A percentile compares a stretch with the other conserved stretches of the same genome.
phyloP scores from a whole-genome alignment of 2,888 invertebrate species.

The Brachylomia viminalis region DNA sequence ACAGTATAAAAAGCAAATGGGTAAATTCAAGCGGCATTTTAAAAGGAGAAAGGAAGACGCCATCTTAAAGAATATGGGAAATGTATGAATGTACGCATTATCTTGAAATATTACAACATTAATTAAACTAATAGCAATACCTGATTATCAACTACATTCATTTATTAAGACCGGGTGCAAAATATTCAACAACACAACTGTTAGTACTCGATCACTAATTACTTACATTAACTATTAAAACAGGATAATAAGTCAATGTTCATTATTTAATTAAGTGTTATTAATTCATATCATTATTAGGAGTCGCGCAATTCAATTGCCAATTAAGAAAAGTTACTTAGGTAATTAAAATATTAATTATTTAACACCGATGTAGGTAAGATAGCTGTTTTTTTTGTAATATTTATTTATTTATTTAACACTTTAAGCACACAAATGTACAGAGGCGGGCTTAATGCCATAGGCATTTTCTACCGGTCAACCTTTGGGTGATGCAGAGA shows the following conservation, averaged over 20 bases:
- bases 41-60: background rate
- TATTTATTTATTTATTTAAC: too few species aligned
- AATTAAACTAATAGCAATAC: background rate
- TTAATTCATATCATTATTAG: conserved; percentile 13
- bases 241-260: conserved; percentile 23
- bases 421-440: too few species aligned
- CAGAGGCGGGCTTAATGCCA: too few species aligned
- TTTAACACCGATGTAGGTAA: background rate
- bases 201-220: conserved; percentile 14
- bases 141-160: conserved; percentile 12
- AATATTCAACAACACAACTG: conserved; percentile 5
- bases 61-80: background rate
- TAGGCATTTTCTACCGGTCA: too few species aligned
- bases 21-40: background rate
- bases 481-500: too few species aligned
- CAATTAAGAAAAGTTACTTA: conserved; percentile 6
- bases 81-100: background rate
- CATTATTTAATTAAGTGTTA: conserved; percentile 8
- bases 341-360: background rate
- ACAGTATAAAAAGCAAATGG: background rate
- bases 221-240: conserved; percentile 23
- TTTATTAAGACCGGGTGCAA: conserved; percentile 18
- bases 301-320: conserved; percentile 7
- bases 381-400: background rate
- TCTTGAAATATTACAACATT: conserved; percentile 6